Evolutionary conservation across 2,888 invertebrate genomes (phyloP), one percentile per base, ranked within the genome.

Genomic region (Dyspetes luteomarginatus): DNA sequence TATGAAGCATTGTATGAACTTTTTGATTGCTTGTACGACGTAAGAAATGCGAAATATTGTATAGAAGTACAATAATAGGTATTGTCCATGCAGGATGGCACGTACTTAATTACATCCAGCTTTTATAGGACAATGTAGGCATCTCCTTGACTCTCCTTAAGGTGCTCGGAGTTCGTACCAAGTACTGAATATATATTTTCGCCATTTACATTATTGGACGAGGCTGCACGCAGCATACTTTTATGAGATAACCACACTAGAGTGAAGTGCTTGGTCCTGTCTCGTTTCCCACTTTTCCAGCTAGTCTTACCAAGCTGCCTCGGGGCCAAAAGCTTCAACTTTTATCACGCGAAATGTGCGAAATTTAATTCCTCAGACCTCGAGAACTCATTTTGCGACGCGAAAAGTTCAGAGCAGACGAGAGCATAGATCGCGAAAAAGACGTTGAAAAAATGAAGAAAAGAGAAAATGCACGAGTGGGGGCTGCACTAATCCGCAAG

Each of bases 201-300:
- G 30, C 30, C n/a, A n/a, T 41, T 15, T 28, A 36, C 17, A 26
- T 64, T 72, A 72, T 72, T 78, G 52, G 43, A 62, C 41, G 60
- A 17, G 62, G 50, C 55, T 72, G 71, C 78, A 68, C 62, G 67
- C 52, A 73, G 69, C 62, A 69, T 74, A 79, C 68, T 79, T 74
- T 79, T 69, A 69, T 62, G 64, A 69, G 69, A 9, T 72, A 72
- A 62, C 68, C 56, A 36, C 30, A 62, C 28, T 17, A 58, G 15
- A 19, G 17, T 26, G 28, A 56, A 69, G 56, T 50, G 36, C 45
- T 64, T 30, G 60, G 62, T 64, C 55, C 55, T 28, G 19, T 41
- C 45, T 36, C 55, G 36, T 50, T 43, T 48, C 45, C 17, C 36
- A 45, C 48, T 45, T 24, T 22, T 45, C 5, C 55, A 67, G 45